These are phyloP conservation scores for Cephus runcator DNA, from an alignment of 2,888 invertebrate species.

Conservation along the genomic window DNA sequence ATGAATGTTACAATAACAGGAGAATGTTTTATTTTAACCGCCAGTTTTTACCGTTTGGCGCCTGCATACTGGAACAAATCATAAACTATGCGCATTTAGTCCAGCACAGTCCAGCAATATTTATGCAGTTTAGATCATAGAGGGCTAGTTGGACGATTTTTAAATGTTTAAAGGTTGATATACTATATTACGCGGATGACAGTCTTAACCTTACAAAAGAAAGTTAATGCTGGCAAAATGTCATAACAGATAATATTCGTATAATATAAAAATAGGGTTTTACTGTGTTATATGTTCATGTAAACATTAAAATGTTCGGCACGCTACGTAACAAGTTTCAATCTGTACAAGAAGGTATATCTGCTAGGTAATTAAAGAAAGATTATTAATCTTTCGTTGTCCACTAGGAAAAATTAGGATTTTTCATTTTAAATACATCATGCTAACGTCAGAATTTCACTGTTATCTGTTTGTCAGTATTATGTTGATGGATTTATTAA, in stretches of 20 bases:
- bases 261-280: neutral
- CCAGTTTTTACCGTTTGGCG: neutral
- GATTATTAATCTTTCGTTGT: neutral
- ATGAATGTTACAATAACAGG: neutral
- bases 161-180: neutral
- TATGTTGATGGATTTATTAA: neutral
- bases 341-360: slow-evolving; percentile 62
- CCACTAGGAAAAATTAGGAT: no score
- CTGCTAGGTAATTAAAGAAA: slow-evolving; percentile 53
- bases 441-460: no score
- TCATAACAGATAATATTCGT: neutral
- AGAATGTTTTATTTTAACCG: neutral
- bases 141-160: neutral
- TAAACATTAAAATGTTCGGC: slow-evolving; percentile 52
- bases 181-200: neutral
- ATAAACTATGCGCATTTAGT: neutral
- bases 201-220: neutral
- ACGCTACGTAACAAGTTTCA: slow-evolving; percentile 58
- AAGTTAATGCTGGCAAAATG: neutral
- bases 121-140: neutral
- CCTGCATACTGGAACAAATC: neutral
- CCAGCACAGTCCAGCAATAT: neutral
- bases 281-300: neutral
- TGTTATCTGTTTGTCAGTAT: no score
- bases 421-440: no score